These are phyloP conservation scores for Aphidius ervi DNA, from an alignment of 1,140 invertebrate genomes.

Conservation along the genomic window DNA sequence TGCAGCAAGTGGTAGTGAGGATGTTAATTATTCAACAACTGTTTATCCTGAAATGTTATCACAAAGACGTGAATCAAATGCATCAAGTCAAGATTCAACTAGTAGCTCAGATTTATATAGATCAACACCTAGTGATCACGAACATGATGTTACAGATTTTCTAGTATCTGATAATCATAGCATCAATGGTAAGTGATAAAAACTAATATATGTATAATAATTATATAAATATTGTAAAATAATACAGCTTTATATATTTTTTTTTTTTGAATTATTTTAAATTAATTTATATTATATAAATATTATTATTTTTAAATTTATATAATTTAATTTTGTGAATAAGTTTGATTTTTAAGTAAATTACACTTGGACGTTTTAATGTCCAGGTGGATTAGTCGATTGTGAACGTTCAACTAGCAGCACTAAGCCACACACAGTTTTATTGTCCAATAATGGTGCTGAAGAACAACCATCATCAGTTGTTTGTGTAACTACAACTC, in stretches of 20 bases:
- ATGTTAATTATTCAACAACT: no score
- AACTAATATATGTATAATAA: neutral
- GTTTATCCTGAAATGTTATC: constrained; percentile 25
- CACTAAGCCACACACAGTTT: constrained; percentile 39
- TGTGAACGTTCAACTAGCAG: constrained; percentile 43
- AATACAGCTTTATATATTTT: no score
- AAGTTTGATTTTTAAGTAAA: neutral
- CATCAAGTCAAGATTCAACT: constrained; percentile 21
- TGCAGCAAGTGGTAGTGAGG: constrained; percentile 21
- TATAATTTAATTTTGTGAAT: no score
- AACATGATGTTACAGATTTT: constrained; percentile 28
- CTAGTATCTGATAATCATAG: constrained; percentile 43
- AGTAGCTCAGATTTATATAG: constrained; percentile 34
- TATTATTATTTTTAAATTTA: no score
- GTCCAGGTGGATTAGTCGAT: constrained; percentile 40
- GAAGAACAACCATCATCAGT: constrained; percentile 31
- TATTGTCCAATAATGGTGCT: constrained; percentile 31
- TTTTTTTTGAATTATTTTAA: no score
- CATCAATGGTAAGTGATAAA: constrained; percentile 41
- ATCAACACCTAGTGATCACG: constrained; percentile 22
- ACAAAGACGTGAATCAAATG: constrained; percentile 22
- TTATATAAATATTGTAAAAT: neutral
- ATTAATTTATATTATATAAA: neutral
- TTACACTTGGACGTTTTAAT: neutral
- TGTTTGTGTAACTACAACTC: constrained; percentile 26